Conservation (phyloP, 2,113 vertebrate genomes). For the Gasterosteus aculeatus region DNA sequence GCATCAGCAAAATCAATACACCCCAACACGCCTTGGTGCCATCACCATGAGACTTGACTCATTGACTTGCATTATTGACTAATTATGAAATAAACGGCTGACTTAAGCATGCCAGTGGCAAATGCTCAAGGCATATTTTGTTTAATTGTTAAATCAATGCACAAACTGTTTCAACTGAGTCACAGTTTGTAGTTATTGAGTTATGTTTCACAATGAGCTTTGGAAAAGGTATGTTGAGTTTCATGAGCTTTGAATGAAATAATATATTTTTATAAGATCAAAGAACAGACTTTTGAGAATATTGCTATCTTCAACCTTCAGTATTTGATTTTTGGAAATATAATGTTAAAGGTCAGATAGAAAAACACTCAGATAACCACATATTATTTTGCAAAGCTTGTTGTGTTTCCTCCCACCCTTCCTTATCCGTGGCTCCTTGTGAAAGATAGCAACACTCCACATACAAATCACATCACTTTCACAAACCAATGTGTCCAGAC, state of each 20-base stretch:
- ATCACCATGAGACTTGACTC: not conserved
- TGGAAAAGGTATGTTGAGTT: not conserved
- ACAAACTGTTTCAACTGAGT: not conserved
- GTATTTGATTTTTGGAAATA: not conserved
- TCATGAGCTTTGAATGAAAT: not conserved
- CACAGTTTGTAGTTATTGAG: not conserved
- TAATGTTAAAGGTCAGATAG: not conserved
- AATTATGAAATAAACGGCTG: not conserved
- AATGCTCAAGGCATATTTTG: not conserved
- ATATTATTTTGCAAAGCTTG: not conserved
- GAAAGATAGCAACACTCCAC: constrained; percentile 52
- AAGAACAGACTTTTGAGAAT: not conserved
- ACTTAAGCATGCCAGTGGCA: not conserved
- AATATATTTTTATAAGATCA: not conserved
- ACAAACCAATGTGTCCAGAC: constrained; percentile 50
- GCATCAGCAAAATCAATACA: not conserved
- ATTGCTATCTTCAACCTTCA: not conserved
- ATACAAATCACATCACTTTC: constrained; percentile 65
- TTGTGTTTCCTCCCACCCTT: not conserved
- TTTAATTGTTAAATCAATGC: not conserved
- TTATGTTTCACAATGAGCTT: not conserved
- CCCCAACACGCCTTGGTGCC: not conserved
- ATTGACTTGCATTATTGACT: not conserved
- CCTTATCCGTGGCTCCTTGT: constrained; percentile 12
- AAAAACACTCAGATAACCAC: not conserved